A percentile compares a stretch with the other conserved stretches of the same genome.
Conservation (phyloP, 2,888 invertebrate genomes). For the Nephrotoma flavescens region DNA sequence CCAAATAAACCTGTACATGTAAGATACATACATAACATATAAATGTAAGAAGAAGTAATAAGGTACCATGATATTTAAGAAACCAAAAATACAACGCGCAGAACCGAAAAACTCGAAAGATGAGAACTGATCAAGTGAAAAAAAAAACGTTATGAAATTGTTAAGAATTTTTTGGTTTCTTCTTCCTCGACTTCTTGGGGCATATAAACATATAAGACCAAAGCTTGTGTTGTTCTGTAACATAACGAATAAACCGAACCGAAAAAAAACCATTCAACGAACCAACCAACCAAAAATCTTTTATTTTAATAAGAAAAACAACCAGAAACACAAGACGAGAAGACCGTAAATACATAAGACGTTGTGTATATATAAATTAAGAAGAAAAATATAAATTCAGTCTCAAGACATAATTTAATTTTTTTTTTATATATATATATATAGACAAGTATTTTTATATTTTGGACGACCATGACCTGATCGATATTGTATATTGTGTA, state of each 20-base stretch:
- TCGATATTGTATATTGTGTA: background rate
- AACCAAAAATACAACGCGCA: background rate
- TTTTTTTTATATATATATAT: background rate
- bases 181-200: background rate
- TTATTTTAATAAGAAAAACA: background rate
- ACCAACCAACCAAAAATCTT: background rate
- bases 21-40: background rate
- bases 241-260: background rate
- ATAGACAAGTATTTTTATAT: background rate
- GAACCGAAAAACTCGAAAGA: background rate
- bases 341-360: background rate
- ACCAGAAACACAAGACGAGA: background rate
- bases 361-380: background rate
- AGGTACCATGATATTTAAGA: background rate
- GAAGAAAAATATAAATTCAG: background rate
- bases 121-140: background rate
- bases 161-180: background rate
- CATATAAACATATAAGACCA: background rate
- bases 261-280: background rate
- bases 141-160: background rate
- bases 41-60: background rate
- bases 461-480: conserved; percentile 1
- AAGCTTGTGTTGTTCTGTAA: background rate
- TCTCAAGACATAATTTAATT: background rate
- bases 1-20: background rate